Evolutionary conservation across 2,113 vertebrate genomes (phyloP), one percentile per base, ranked within the genome.

Genomic region (Rallus limicola): DNA sequence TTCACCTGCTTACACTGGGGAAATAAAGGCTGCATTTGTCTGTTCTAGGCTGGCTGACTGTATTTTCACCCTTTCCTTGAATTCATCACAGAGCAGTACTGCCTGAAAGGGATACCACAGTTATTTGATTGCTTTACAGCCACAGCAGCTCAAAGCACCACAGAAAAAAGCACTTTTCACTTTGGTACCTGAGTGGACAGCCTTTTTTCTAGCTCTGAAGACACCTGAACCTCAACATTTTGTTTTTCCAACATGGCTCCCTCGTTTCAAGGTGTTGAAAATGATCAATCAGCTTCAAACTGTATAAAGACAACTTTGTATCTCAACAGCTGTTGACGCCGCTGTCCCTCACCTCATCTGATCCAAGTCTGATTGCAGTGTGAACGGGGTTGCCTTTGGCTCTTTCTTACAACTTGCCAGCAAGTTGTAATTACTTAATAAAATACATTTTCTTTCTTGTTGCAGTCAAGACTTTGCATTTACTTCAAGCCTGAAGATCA

Each of bases 131-230:
- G 46, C 46, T 59, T 67, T 89, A 55, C n/a, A 64, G 42, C 55
- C 16, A 25, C 53, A 82, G 75, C 58, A 76, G 53, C 86, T 38
- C 44, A 76, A 76, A 64, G 34, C 16, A 38, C 36, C 24, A 2
- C 59, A 67, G 6, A 55, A 13, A 59, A 38, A 33, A 74, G 3
- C 4, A 1, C 58, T 80, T 62, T 85, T 80, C 31, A 31, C 18
- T 48, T 58, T 26, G 25, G 16, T 62, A 50, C 55, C 40, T 0
- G 0, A 40, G 55, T 13, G 20, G n/a, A 36, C 18, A 25, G 25
- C 23, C 65, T 13, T 31, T 46, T 87, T 70, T 78, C 69, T n/a
- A 56, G 28, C 11, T 89, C 52, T 70, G 77, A 81, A 67, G 52
- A 26, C 40, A 77, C 40, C 0, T 59, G 56, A 78, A 74, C 46